A percentile compares a stretch with the other conserved stretches of the same genome.
phyloP scores from a whole-genome alignment of 2,113 vertebrate species.

The Otolemur garnettii region DNA sequence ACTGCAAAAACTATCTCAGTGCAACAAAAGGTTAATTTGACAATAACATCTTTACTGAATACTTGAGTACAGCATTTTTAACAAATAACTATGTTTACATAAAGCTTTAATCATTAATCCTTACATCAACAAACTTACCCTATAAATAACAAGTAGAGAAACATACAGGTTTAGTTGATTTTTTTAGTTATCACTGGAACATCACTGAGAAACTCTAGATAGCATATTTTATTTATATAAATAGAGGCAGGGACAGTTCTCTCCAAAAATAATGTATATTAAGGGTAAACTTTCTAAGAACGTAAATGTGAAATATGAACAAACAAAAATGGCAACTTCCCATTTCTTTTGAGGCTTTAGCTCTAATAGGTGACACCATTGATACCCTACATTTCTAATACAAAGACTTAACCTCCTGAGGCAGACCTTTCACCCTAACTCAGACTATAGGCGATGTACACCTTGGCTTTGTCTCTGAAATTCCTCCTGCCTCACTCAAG shows the following conservation, averaged over 20 bases:
- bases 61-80: background rate
- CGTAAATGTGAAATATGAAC: background rate
- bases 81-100: background rate
- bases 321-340: background rate
- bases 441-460: background rate
- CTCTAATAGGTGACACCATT: background rate
- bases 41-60: background rate
- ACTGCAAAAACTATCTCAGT: background rate
- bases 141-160: background rate
- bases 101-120: background rate
- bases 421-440: background rate
- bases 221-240: background rate
- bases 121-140: background rate
- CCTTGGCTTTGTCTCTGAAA: background rate
- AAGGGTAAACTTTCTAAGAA: background rate
- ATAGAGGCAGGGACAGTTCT: background rate
- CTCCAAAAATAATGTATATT: background rate
- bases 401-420: background rate
- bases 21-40: slow-evolving; percentile 16
- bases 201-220: background rate
- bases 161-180: background rate
- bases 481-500: background rate
- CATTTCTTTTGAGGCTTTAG: background rate
- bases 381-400: background rate
- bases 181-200: background rate